Evolutionary conservation across 2,113 vertebrate genomes (phyloP).

Genomic region (Ondatra zibethicus): DNA sequence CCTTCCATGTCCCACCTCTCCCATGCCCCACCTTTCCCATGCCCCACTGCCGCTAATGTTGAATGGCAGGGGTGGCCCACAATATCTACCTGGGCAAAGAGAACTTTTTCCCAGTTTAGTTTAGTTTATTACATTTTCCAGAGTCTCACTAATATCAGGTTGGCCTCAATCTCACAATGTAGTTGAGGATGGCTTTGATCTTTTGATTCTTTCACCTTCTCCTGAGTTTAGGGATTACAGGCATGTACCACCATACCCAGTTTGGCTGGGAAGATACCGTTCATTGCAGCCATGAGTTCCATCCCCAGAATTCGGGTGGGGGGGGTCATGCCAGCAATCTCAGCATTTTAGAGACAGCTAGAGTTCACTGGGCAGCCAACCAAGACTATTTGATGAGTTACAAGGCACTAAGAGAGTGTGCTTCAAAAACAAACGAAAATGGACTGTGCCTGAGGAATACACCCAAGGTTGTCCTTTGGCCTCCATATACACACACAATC

Average conservation of each 20-base stretch:
- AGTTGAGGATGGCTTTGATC: too few relatives aligned
- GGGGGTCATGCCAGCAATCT: too few relatives aligned
- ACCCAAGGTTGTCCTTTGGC: not conserved
- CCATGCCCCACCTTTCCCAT: too few relatives aligned
- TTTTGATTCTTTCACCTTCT: too few relatives aligned
- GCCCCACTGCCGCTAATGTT: not conserved
- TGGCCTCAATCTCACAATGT: too few relatives aligned
- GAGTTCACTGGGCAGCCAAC: not conserved
- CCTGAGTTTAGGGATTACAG: too few relatives aligned
- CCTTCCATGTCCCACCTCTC: too few relatives aligned
- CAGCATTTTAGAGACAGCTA: not conserved
- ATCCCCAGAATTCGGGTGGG: not conserved
- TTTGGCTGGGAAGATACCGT: not conserved
- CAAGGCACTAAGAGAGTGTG: not conserved
- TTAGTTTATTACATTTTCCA: not conserved
- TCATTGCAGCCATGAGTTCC: not conserved
- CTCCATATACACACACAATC: not conserved
- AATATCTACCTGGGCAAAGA: not conserved
- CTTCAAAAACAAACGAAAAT: not conserved
- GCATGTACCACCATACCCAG: too few relatives aligned
- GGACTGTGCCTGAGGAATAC: not conserved
- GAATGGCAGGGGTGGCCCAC: not conserved
- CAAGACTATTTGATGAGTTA: not conserved
- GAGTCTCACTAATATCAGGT: too few relatives aligned
- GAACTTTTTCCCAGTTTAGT: not conserved